Evolutionary conservation across 2,888 invertebrate species (phyloP), one percentile per base, ranked within the genome.

Genomic region (Chloromyia formosa): DNA sequence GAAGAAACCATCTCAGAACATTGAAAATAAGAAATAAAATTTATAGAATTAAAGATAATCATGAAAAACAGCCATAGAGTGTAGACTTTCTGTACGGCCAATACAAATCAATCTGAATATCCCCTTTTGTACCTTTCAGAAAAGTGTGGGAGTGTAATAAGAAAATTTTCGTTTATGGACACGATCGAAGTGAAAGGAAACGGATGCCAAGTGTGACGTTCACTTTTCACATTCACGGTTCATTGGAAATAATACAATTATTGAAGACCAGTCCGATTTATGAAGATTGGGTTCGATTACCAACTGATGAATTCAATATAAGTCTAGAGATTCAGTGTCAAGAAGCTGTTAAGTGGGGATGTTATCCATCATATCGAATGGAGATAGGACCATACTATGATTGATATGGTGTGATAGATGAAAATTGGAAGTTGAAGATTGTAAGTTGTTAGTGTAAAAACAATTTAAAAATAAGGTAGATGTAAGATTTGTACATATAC

Each of bases 281-380:
- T 53, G 61, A 68, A 22, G 68, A 74, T 42, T 75, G 74, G 74
- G 58, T 73, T 18, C 61, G 22, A 22, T 80, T 80, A 75, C 80
- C 79, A 2, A 75, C 12, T 22, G 79, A 78, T 54, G 82, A 77
- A 20, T 82, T 82, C 75, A 77, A 79, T 1, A 78, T 81, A 5
- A 78, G 77, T 27, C 76, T 81, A 56, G 78, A 79, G 73, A 80
- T 82, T 14, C 72, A 74, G 0, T 81, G 81, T 69, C 79, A 78
- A 23, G 80, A 81, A 74, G 81, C 82, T 9, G 76, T 78, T 56
- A 81, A 80, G 76, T 81, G 81, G 81, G 82, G 81, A 18, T 81
- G 82, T 75, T 79, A 78, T n/a, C 79, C 79, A 53, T 77, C 79
- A 1, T 80, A 81, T 64, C 79, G 78, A 10, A 77, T 82, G 71